Conservation (phyloP, 2,113 vertebrate species). For the Neotragus moschatus region DNA sequence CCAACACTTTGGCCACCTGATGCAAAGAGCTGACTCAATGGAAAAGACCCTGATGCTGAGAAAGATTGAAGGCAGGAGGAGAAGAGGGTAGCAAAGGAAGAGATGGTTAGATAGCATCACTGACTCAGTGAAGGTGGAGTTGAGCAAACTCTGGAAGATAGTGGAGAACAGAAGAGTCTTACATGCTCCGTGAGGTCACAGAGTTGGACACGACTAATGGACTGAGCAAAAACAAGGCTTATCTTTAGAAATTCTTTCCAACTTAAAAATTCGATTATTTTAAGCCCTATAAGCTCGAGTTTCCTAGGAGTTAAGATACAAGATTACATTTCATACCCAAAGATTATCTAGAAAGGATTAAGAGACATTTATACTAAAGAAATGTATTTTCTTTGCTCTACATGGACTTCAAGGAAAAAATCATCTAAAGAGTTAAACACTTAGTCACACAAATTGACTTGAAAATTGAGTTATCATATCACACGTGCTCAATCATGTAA, state of each 20-base stretch:
- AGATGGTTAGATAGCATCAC: not conserved
- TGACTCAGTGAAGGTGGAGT: not conserved
- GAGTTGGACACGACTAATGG: not conserved
- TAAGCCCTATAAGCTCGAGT: not conserved
- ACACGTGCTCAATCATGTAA: not conserved
- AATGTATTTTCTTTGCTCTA: not conserved
- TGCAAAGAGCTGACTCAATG: not conserved
- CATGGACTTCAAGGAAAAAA: not conserved
- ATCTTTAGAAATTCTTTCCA: not conserved
- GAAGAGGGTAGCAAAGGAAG: not conserved
- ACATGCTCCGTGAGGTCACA: not conserved
- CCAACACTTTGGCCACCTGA: not conserved
- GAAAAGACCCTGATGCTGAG: not conserved
- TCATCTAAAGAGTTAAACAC: not conserved
- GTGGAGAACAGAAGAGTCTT: not conserved
- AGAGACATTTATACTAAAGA: not conserved
- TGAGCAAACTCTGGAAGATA: not conserved
- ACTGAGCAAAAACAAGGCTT: not conserved
- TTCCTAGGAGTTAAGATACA: not conserved
- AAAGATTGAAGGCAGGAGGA: not conserved
- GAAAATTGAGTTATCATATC: not conserved
- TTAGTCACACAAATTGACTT: not conserved
- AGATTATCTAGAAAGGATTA: not conserved
- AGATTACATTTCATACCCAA: not conserved
- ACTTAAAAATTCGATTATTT: not conserved